Evolutionary conservation across 2,797 vertebrate genomes (phyloP), one percentile per base, ranked within the genome.

Genomic region (Huso huso): DNA sequence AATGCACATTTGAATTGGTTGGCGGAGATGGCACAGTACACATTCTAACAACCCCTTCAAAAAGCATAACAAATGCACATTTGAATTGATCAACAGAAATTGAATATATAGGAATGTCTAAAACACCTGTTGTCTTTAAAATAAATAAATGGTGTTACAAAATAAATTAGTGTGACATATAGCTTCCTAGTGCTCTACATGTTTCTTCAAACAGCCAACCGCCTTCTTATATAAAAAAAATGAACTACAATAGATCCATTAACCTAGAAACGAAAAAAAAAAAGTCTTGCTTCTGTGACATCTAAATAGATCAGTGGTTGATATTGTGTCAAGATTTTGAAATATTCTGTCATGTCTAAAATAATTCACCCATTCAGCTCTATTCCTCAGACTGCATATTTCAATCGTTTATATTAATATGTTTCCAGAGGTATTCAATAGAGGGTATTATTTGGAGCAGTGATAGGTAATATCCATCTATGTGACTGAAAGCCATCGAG

Each of bases 41-140:
- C 18, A 18, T 18, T 18, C 18, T 18, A 18, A 18, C 18, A 18
- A 18, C 18, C 18, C 1, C 37, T 37, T 37, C 37, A 37, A 37
- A 37, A 37, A 37, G 37, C 18, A 65, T 61, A 11, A 65, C 10
- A 65, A 52, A 60, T 61, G 61, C 51, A 69, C 59, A 65, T 69
- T 55, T 63, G 48, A 49, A 65, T 51, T 57, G 48, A 52, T 48
- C 49, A 13, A 52, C 52, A 60, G 15, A 51, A 48, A 64, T 15
- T n/a, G 13, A 68, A n/a, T 37, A 37, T 13, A 59, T 48, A 68
- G 51, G 52, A 53, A 64, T 12, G 18, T 11, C 11, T 11, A 58
- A 58, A 58, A 58, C n/a, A n/a, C 1, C 55, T 58, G 10, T 58
- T 58, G 12, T 37, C 37, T 37, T 37, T 37, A 58, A 58, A 62